These are phyloP conservation scores for Gulo gulo DNA, from an alignment of 2,113 vertebrate species.

Conservation along the genomic window DNA sequence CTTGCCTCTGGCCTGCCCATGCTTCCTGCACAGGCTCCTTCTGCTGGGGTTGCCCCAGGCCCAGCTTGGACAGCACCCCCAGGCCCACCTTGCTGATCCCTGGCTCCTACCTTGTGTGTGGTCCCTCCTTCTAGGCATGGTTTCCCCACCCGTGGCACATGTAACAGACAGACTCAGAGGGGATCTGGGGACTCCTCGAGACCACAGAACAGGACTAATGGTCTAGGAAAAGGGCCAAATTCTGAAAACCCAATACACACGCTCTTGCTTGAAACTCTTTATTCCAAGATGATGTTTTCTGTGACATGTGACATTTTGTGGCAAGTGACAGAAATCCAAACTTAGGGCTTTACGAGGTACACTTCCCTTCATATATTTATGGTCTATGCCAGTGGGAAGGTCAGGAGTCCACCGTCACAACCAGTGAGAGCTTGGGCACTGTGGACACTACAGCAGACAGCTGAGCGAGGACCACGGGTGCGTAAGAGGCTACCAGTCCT, in stretches of 20 bases:
- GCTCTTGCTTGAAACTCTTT: neutral
- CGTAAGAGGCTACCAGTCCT: neutral
- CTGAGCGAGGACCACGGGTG: neutral
- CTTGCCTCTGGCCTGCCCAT: neutral
- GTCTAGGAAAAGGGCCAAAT: neutral
- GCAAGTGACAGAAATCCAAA: neutral
- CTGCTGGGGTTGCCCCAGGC: neutral
- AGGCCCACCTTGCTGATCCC: neutral
- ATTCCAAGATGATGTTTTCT: neutral
- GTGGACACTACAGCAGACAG: neutral
- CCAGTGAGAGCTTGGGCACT: neutral
- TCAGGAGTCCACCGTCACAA: neutral
- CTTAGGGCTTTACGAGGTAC: accelerated
- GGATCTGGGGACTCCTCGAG: neutral
- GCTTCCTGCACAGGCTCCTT: neutral
- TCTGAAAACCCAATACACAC: neutral
- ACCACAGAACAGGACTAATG: neutral
- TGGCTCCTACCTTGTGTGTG: neutral
- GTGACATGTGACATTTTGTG: neutral
- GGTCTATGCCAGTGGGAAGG: neutral
- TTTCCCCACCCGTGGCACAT: too few species aligned
- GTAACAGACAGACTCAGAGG: neutral
- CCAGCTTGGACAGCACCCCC: neutral
- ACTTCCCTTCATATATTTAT: neutral
- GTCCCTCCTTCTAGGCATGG: neutral